A percentile compares a stretch with the other conserved stretches of the same genome.
Conservation (phyloP, 2,888 invertebrate genomes). For the Trichogramma evanescens region DNA sequence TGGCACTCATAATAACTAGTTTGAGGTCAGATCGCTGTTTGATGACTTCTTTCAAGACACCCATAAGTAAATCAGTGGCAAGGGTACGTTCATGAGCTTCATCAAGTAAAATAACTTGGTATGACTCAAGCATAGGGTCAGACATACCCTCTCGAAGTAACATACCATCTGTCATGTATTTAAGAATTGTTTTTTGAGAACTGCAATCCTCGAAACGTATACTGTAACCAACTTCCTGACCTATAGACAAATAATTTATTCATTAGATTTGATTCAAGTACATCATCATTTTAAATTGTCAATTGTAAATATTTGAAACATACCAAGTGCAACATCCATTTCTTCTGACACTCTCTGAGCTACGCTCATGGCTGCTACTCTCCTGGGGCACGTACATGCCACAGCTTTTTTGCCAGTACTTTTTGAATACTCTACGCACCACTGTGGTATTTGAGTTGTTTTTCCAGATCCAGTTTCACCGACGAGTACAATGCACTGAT, state of each 20-base stretch:
- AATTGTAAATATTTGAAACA: background rate
- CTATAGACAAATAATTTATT: constrained; percentile 33
- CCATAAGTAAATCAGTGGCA: constrained; percentile 98
- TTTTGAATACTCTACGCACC: constrained; percentile 75
- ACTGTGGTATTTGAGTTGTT: constrained; percentile 98
- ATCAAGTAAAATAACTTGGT: constrained; percentile 91
- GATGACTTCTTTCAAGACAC: constrained; percentile 93
- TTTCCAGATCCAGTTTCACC: constrained; percentile 99
- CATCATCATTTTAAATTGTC: background rate
- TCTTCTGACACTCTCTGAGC: constrained; percentile 98
- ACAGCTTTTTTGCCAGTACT: constrained; percentile 68
- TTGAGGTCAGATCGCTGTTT: constrained; percentile 89
- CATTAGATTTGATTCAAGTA: background rate
- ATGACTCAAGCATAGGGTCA: constrained; percentile 93
- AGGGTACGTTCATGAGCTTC: constrained; percentile 98
- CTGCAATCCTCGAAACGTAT: constrained; percentile 99
- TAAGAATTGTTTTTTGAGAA: constrained; percentile 84
- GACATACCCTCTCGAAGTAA: constrained; percentile 98
- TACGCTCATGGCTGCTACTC: constrained; percentile 99
- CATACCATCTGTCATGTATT: constrained; percentile 99
- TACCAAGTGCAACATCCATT: constrained; percentile 90
- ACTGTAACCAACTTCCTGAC: constrained; percentile 88
- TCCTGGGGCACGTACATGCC: constrained; percentile 83
- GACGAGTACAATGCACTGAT: constrained; percentile 93
- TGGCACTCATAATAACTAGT: constrained; percentile 98